Percentiles rank a stretch among this genome's conserved stretches.
phyloP scores from a whole-genome alignment of 2,113 vertebrate genomes.

The Brachyhypopomus gauderio region DNA sequence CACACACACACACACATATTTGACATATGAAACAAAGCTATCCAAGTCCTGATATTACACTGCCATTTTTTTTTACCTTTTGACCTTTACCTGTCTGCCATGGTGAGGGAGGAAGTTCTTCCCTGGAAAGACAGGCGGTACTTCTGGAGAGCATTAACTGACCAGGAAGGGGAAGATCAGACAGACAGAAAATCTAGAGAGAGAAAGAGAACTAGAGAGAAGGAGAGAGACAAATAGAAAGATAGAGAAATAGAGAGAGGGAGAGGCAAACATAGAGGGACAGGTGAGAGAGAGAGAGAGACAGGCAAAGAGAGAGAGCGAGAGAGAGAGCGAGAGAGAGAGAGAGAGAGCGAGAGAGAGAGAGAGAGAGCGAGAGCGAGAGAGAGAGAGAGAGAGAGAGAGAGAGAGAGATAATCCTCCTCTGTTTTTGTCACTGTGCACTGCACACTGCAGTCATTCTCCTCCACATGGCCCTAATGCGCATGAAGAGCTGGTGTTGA shows the following conservation, averaged over 20 bases:
- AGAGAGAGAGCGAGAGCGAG: not conserved
- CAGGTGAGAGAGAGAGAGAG: not conserved
- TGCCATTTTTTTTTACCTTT: conserved; percentile 18
- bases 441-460: conserved; percentile 32
- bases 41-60: conserved; percentile 17
- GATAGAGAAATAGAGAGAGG: not conserved
- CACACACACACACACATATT: too few species aligned
- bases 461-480: conserved; percentile 9
- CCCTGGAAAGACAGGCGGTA: conserved; percentile 52
- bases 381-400: not conserved
- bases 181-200: conserved; percentile 41
- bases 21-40: too few species aligned
- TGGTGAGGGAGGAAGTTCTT: conserved; percentile 41
- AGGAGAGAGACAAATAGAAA: not conserved
- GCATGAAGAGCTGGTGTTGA: conserved; percentile 22
- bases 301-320: not conserved
- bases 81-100: conserved; percentile 38
- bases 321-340: conserved; percentile 1
- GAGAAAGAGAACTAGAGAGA: not conserved
- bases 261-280: not conserved
- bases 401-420: conserved; percentile 10
- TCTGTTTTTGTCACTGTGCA: not conserved
- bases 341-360: not conserved
- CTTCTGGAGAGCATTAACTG: conserved; percentile 60
- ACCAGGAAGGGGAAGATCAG: conserved; percentile 54